Evolutionary conservation across 2,888 invertebrate genomes (phyloP).

Genomic region (Thymelicus acteon): DNA sequence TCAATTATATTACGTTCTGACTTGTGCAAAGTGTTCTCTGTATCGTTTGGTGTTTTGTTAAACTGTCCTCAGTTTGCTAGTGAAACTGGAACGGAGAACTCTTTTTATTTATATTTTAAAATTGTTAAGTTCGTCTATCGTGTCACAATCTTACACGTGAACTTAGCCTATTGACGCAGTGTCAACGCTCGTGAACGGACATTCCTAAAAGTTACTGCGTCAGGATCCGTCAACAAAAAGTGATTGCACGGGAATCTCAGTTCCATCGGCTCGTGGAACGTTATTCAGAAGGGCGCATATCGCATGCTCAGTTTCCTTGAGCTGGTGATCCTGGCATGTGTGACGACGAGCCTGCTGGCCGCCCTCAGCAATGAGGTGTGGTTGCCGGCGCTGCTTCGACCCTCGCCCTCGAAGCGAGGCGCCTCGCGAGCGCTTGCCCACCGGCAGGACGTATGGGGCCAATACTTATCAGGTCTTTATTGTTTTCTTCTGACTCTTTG

Average conservation of each 20-base stretch:
- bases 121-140: background rate
- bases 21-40: background rate
- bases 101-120: background rate
- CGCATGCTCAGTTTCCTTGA: slow-evolving; percentile 68
- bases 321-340: slow-evolving; percentile 70
- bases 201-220: background rate
- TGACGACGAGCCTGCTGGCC: slow-evolving; percentile 63
- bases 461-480: slow-evolving; percentile 43
- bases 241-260: background rate
- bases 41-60: background rate
- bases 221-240: background rate
- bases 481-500: background rate
- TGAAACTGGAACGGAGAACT: background rate
- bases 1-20: background rate
- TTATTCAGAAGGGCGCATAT: slow-evolving; percentile 39
- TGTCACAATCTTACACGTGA: background rate
- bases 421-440: slow-evolving; percentile 36
- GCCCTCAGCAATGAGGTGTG: slow-evolving; percentile 74
- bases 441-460: slow-evolving; percentile 42
- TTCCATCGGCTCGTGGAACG: background rate
- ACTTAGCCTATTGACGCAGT: too few relatives aligned
- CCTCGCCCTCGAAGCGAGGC: slow-evolving; percentile 62
- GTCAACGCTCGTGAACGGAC: too few relatives aligned
- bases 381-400: slow-evolving; percentile 70
- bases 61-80: background rate